Base-by-base conservation (phyloP, 2,888 invertebrate genomes). In the Frankliniella intonsa region DNA sequence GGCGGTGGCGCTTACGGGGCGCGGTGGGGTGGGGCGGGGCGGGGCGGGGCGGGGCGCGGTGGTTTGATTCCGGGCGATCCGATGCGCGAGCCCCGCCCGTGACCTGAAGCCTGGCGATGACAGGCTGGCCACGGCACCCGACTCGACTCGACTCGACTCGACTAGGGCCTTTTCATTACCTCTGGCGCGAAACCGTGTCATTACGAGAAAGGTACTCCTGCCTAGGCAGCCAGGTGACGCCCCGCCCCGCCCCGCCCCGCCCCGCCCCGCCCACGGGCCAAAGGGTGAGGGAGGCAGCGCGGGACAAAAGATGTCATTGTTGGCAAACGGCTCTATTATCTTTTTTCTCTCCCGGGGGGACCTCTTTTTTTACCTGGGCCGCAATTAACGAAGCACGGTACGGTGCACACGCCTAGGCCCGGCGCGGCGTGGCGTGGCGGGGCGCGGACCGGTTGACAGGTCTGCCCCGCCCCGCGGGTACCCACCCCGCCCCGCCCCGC, bases 301-400 rank as follows among this genome's bases (percentile, higher is more conserved):
- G 22, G 25, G 69, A 76, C 69, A 76, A 76, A 76, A 76, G 69
- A 76, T 76, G 69, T 76, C 69, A 76, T 76, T 76, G 69, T 12
- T 9, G 69, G 22, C 69, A 76, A 76, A 76, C 69, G 69, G 25
- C 69, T 76, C 69, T 25, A 76, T 76, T 25, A 76, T 76, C n/a
- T 76, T 25, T 55, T 25, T 25, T 76, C 62, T 17, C 62, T n/a
- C 62, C 62, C 62, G 14, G 12, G 14, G 7, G 55, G 62, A 17
- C 62, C 1, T 22, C 7, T 22, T n/a, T 69, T 22, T 0, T 22
- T 25, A 8, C 69, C 11, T 12, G 25, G 69, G 69, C 69, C 69
- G 69, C 69, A 76, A 76, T 76, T 76, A 76, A 76, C 69, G 69
- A 10, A 25, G 69, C 25, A 76, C 69, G 69, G 22, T 76, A 76